These are phyloP conservation scores for Ibycter americanus DNA, from an alignment of 2,797 vertebrate genomes.

Conservation along the genomic window DNA sequence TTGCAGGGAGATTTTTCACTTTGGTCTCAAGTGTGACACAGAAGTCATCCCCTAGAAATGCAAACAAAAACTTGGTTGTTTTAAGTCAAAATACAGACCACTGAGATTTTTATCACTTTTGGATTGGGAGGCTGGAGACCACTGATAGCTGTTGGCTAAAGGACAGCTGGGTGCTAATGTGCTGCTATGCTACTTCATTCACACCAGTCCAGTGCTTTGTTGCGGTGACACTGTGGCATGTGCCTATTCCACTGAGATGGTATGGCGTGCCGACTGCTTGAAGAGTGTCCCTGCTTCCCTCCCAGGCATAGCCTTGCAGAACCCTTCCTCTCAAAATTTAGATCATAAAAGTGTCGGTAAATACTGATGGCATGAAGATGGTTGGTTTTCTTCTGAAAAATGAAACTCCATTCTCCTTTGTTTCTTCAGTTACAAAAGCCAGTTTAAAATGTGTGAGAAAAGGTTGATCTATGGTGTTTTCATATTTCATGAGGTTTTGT, in stretches of 20 bases:
- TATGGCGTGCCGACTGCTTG: rapidly evolving
- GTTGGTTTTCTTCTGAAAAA: neutral
- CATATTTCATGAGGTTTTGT: neutral
- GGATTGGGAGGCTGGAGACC: neutral
- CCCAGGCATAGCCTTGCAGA: neutral
- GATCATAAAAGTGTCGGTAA: neutral
- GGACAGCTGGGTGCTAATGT: neutral
- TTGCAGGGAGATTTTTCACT: neutral
- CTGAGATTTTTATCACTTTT: neutral
- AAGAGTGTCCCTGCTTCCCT: neutral
- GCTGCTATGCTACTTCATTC: neutral
- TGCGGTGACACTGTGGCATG: rapidly evolving
- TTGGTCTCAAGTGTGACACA: neutral
- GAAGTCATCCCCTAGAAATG: rapidly evolving
- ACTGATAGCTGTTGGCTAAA: neutral
- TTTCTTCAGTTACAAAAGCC: neutral
- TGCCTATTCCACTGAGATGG: rapidly evolving
- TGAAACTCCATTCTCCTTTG: neutral
- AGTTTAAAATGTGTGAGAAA: neutral
- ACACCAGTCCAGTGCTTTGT: neutral
- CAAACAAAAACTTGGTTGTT: neutral
- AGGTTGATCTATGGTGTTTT: neutral
- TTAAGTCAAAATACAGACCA: neutral
- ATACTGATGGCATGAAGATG: neutral
- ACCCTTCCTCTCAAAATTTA: neutral